Base-by-base conservation (phyloP, 2,888 invertebrate genomes). In the Cryptocheilus praepositus region DNA sequence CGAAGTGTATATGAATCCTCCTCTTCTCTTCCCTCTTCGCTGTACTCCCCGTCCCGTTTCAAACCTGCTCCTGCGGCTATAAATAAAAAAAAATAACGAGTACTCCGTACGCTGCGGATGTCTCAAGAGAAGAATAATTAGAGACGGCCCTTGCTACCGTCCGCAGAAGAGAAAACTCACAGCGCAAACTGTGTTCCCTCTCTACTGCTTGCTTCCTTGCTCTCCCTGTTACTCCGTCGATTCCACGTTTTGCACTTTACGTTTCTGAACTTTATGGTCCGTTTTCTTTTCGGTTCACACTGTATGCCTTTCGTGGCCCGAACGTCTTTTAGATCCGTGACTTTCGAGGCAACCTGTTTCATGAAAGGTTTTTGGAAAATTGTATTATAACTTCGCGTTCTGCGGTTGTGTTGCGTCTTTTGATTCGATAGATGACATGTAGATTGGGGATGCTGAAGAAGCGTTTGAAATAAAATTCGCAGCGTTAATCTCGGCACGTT, bases 91-190 rank as follows among this genome's bases (percentile, higher is more conserved):
- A 80, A 74, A 74, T 70, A 80, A 74, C 74, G 72, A 75, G 80
- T 74, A 67, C 71, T 64, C 61, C 70, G 74, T 61, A 70, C 74
- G 58, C 70, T 65, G 70, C 76, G 73, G 71, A 78, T 74, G 78
- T 79, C 80, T 80, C 78, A 73, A 67, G 76, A 64, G 73, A 75
- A 76, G 74, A 80, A 80, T 80, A 80, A 80, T 80, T 80, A 80
- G 77, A 79, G 74, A 61, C 76, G 67, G 62, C 66, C 67, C 68
- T 73, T 59, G 70, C 68, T 57, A 58, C 67, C 18, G 63, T 65
- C 67, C 67, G 64, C 69, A 56, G 55, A 66, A 67, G 63, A 70
- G 69, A 61, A 66, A 71, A 64, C 68, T 67, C 63, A 21, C 59
- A 55, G 51, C 28, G 71, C 54, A 61, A 55, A 74, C 54, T 55